Evolutionary conservation across 2,113 vertebrate genomes (phyloP).

Genomic region (Stegostoma tigrinum): DNA sequence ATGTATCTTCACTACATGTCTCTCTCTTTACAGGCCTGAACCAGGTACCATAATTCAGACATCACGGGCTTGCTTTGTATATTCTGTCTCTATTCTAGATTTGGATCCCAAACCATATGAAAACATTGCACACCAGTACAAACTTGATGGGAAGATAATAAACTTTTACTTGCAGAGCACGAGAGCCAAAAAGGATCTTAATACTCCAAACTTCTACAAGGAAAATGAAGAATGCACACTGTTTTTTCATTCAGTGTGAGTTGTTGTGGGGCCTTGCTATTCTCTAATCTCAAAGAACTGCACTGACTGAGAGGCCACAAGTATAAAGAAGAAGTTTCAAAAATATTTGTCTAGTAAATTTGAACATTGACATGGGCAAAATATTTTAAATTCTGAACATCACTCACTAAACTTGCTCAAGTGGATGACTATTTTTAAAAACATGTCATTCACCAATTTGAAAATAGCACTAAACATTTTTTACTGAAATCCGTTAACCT

Average conservation of each 20-base stretch:
- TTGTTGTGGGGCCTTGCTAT: neutral
- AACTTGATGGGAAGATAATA: constrained; percentile 82
- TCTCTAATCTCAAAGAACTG: neutral
- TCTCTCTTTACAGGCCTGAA: constrained; percentile 54
- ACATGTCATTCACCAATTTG: neutral
- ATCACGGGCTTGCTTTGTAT: constrained; percentile 69
- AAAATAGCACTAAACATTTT: constrained; percentile 13
- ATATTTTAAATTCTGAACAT: neutral
- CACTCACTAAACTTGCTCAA: neutral
- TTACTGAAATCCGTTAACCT: neutral
- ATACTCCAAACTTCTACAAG: constrained; percentile 57
- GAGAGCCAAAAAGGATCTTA: constrained; percentile 56
- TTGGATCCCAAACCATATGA: constrained; percentile 89
- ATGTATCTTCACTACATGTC: neutral
- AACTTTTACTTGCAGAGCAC: constrained; percentile 76
- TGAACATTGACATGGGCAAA: neutral
- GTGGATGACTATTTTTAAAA: neutral
- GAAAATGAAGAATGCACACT: constrained; percentile 83
- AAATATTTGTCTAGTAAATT: neutral
- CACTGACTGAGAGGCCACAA: neutral
- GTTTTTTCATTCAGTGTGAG: constrained; percentile 81
- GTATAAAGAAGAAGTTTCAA: neutral
- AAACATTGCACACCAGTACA: constrained; percentile 80
- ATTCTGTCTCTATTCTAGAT: constrained; percentile 84
- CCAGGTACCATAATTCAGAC: constrained; percentile 60